A percentile compares a stretch with the other conserved stretches of the same genome.
These are phyloP conservation scores for Tachycineta bicolor DNA, from an alignment of 2,113 vertebrate species.

Conservation along the genomic window DNA sequence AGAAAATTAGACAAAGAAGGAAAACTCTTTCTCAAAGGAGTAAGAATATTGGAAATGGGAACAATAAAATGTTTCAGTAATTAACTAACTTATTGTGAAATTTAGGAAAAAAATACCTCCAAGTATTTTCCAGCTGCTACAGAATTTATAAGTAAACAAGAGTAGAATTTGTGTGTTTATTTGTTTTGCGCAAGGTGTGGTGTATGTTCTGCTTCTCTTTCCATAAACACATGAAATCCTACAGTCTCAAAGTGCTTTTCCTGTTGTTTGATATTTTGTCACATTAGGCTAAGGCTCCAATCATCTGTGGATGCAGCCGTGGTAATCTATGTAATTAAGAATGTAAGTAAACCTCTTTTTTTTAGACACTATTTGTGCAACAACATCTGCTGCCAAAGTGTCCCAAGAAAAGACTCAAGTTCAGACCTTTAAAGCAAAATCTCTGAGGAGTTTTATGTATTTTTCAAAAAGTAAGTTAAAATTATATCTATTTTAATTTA, in stretches of 20 bases:
- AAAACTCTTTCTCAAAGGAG: neutral
- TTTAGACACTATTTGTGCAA: neutral
- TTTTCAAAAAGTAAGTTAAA: neutral
- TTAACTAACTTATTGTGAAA: neutral
- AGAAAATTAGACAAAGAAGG: neutral
- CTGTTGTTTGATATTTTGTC: neutral
- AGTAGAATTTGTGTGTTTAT: neutral
- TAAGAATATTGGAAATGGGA: neutral
- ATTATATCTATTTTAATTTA: neutral
- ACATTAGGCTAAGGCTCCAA: neutral
- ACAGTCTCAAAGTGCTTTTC: neutral
- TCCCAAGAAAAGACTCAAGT: neutral
- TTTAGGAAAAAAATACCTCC: neutral
- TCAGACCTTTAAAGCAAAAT: neutral
- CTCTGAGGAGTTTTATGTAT: neutral
- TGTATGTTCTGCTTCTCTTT: neutral
- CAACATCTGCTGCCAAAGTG: neutral
- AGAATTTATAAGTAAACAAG: neutral
- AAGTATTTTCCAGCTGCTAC: neutral
- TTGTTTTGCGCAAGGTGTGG: rapidly evolving
- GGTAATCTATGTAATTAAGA: neutral
- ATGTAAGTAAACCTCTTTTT: neutral
- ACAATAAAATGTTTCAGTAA: neutral
- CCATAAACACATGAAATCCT: neutral
- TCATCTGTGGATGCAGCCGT: neutral